A percentile compares a stretch with the other conserved stretches of the same genome.
These are phyloP conservation scores for Tribolium castaneum DNA, from an alignment of 1,140 invertebrate species.

Conservation along the genomic window DNA sequence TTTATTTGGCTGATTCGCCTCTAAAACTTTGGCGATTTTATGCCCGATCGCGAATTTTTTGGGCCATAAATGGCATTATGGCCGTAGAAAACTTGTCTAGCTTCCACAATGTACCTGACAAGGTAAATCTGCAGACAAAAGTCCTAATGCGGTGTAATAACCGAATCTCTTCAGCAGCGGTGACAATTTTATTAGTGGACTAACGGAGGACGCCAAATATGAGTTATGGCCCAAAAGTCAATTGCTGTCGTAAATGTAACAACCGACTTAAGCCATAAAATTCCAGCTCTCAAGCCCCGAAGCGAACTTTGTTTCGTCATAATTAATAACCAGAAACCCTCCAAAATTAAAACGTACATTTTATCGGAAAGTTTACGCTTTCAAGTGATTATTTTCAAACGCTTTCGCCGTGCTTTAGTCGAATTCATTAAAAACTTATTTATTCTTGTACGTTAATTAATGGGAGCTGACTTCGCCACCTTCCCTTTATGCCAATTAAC, in stretches of 20 bases:
- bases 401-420: background rate
- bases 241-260: background rate
- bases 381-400: slow-evolving; percentile 19
- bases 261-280: background rate
- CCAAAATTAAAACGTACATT: slow-evolving; percentile 1
- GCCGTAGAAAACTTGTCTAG: background rate
- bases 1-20: slow-evolving; percentile 39
- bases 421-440: slow-evolving; percentile 34
- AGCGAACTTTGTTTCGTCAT: too few relatives aligned
- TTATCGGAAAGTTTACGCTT: slow-evolving; percentile 3
- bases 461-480: slow-evolving; percentile 46
- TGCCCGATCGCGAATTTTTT: background rate
- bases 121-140: slow-evolving; percentile 15
- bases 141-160: slow-evolving; percentile 7
- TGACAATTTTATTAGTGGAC: slow-evolving; percentile 27
- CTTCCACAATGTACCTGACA: background rate
- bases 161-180: slow-evolving; percentile 3
- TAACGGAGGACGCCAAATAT: background rate
- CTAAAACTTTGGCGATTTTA: background rate
- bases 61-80: background rate
- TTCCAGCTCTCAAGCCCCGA: background rate
- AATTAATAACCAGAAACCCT: slow-evolving; percentile 5
- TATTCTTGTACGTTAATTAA: slow-evolving; percentile 52
- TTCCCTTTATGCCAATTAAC: slow-evolving; percentile 50
- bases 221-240: slow-evolving; percentile 9